Conservation (phyloP, 2,113 vertebrate genomes). For the Circaetus gallicus region DNA sequence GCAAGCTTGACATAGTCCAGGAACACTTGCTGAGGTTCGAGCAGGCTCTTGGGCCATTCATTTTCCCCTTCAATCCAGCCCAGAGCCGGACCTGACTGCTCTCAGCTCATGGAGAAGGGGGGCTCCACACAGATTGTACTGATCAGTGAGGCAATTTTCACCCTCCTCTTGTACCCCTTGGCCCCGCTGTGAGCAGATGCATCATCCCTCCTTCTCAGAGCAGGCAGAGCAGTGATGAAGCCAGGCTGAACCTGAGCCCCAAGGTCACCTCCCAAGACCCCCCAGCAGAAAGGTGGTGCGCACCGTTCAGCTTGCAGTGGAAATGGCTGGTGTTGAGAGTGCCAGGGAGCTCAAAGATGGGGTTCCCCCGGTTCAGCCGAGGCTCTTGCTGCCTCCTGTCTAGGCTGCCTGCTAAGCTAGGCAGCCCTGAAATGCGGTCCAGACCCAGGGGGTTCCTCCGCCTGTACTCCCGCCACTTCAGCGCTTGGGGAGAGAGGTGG, state of each 20-base stretch:
- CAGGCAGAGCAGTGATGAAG: neutral
- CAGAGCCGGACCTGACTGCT: neutral
- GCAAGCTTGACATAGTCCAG: neutral
- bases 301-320: conserved; percentile 82
- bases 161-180: neutral
- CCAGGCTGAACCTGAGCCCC: neutral
- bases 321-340: conserved; percentile 66
- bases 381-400: conserved; percentile 77
- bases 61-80: neutral
- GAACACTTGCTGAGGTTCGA: neutral
- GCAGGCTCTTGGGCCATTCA: neutral
- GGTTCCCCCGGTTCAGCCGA: conserved; percentile 77
- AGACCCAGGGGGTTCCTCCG: conserved; percentile 90
- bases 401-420: conserved; percentile 61
- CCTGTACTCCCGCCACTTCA: conserved; percentile 97
- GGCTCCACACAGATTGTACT: neutral
- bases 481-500: conserved; percentile 93
- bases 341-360: conserved; percentile 87
- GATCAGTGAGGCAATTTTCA: neutral
- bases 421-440: conserved; percentile 71
- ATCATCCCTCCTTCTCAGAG: neutral
- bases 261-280: neutral
- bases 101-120: neutral
- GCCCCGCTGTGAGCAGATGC: neutral
- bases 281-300: conserved; percentile 35